A percentile compares a stretch with the other conserved stretches of the same genome.
Evolutionary conservation across 2,888 invertebrate genomes (phyloP).

Genomic region (Leucophenga maculata): DNA sequence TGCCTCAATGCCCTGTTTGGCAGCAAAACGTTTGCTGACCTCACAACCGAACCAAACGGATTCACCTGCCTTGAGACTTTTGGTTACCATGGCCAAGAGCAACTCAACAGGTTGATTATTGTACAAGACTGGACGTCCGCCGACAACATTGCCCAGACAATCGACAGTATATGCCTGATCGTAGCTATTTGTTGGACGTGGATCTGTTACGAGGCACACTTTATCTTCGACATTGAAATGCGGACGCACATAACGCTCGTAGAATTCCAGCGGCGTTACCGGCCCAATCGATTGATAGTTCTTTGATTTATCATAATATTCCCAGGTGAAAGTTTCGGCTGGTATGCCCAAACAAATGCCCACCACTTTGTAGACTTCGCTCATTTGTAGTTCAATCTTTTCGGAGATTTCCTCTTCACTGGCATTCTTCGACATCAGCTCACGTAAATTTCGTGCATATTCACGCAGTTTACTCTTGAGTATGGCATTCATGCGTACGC

Average conservation of each 20-base stretch:
- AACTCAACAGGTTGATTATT: conserved; percentile 90
- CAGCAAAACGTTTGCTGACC: conserved; percentile 84
- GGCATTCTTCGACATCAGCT: conserved; percentile 76
- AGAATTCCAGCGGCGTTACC: conserved; percentile 85
- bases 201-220: conserved; percentile 91
- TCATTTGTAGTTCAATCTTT: conserved; percentile 81
- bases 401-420: conserved; percentile 77
- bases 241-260: conserved; percentile 83
- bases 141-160: conserved; percentile 90
- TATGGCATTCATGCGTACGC: conserved; percentile 83
- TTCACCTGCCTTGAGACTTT: conserved; percentile 85
- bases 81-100: conserved; percentile 81
- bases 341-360: conserved; percentile 89
- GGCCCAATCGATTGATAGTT: conserved; percentile 82
- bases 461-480: conserved; percentile 90
- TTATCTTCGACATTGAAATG: conserved; percentile 87
- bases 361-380: conserved; percentile 84
- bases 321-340: conserved; percentile 84
- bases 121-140: conserved; percentile 84
- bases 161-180: conserved; percentile 87
- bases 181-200: conserved; percentile 85
- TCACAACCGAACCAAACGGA: conserved; percentile 96
- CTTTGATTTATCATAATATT: conserved; percentile 88
- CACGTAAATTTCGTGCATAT: conserved; percentile 82
- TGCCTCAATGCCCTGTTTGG: conserved; percentile 86